Evolutionary conservation across 2,888 invertebrate species (phyloP), one percentile per base, ranked within the genome.

Genomic region (Myopa testacea): DNA sequence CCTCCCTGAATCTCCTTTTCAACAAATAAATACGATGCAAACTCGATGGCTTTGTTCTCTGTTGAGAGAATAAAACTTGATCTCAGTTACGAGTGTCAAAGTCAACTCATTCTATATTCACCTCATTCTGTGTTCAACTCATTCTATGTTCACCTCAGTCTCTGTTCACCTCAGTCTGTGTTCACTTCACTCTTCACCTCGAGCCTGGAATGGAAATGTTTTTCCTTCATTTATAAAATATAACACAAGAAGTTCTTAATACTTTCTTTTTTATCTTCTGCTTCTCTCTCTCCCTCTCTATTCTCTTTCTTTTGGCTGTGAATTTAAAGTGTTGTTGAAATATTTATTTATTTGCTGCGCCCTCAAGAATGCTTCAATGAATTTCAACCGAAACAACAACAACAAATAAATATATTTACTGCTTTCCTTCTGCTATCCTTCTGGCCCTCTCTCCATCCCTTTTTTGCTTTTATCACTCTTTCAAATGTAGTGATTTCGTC

Each of bases 321-420:
- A 74, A 74, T 62, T 74, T 40, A 50, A 45, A 52, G 55, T 50
- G 63, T 63, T 74, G 73, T 63, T 74, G 63, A 74, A 74, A 74
- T 45, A 63, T 60, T 74, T 74, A 63, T 74, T 74, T 74, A 63
- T 37, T 40, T 16, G 16, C 40, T 45, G 71, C 71, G 71, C 55
- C 26, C 26, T 26, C 26, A 26, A 26, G 26, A 26, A 26, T 50
- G 50, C 26, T 26, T 26, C 72, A 40, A 26, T 60, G 60, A 60
- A 72, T 37, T 60, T 19, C 38, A 40, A 40, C 62, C 40, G 12
- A 72, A 26, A 26, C 26, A 62, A 10, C 58, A 8, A 14, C 34
- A 50, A 50, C 73, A 19, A 63, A 63, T 37, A 63, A 62, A 45
- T 62, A 52, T 74, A 52, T 45, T 52, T 50, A 74, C 14, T 71